Conservation (phyloP, 2,888 invertebrate species). For the Lordiphosa andalusiaca region DNA sequence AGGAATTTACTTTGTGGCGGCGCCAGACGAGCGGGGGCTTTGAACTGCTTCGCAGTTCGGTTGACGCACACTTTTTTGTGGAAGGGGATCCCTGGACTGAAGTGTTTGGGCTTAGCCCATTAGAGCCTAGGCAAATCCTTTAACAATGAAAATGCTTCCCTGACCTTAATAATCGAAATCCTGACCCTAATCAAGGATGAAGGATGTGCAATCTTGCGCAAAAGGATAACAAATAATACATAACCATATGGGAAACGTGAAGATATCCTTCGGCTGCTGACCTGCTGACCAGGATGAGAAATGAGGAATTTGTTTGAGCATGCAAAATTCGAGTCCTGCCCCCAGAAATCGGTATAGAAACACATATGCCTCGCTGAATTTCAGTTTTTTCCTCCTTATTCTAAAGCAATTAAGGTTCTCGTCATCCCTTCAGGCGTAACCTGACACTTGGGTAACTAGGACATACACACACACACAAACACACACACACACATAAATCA, state of each 20-base stretch:
- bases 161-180: conserved; percentile 54
- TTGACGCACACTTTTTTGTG: background rate
- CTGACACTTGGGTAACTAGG: conserved; percentile 75
- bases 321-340: conserved; percentile 61
- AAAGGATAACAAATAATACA: conserved; percentile 60
- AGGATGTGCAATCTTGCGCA: conserved; percentile 74
- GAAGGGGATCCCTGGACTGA: background rate
- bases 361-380: conserved; percentile 60
- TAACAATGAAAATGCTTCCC: conserved; percentile 11
- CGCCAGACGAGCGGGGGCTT: conserved; percentile 47
- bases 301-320: conserved; percentile 45
- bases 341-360: conserved; percentile 52
- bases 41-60: conserved; percentile 29
- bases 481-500: conserved; percentile 65
- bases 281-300: conserved; percentile 49
- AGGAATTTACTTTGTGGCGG: conserved; percentile 48
- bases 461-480: conserved; percentile 32
- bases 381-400: conserved; percentile 37
- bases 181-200: conserved; percentile 32
- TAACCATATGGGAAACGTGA: conserved; percentile 42
- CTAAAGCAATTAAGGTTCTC: conserved; percentile 45
- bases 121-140: conserved; percentile 18
- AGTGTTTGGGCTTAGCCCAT: conserved; percentile 12
- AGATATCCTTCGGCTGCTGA: conserved; percentile 26
- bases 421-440: conserved; percentile 47